Evolutionary conservation across 1,140 invertebrate species (phyloP).

Genomic region (Nylanderia fulva): DNA sequence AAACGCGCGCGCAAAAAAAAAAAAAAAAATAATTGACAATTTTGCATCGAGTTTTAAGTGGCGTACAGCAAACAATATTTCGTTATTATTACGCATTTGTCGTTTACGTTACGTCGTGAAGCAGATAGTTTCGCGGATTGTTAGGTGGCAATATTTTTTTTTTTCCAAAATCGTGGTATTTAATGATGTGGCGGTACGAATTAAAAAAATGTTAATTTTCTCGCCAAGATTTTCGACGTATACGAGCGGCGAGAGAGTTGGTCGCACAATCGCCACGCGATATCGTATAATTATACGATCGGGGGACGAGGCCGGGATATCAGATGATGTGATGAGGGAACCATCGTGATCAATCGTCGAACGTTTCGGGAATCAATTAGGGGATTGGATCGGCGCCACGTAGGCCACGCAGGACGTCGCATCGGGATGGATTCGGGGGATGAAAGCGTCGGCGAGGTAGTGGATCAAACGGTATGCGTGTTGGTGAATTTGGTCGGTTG

Average conservation of each 20-base stretch:
- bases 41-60: constrained; percentile 63
- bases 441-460: constrained; percentile 63
- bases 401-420: constrained; percentile 33
- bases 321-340: not conserved
- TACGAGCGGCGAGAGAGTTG: constrained; percentile 23
- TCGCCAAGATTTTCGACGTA: constrained; percentile 8
- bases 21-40: constrained; percentile 43
- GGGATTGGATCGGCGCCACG: constrained; percentile 49
- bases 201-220: too few species aligned
- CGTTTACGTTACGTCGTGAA: constrained; percentile 21
- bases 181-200: too few species aligned
- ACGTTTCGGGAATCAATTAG: constrained; percentile 71
- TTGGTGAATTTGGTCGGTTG: constrained; percentile 79
- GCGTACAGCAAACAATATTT: constrained; percentile 45
- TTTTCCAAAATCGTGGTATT: not conserved
- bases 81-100: constrained; percentile 24
- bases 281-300: constrained; percentile 67
- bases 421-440: constrained; percentile 63
- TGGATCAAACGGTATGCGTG: constrained; percentile 65
- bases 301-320: constrained; percentile 25
- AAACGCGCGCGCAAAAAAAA: constrained; percentile 62
- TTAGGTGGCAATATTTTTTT: not conserved
- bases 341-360: constrained; percentile 45
- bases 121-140: constrained; percentile 30
- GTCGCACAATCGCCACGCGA: constrained; percentile 77